Conservation (phyloP, 2,797 vertebrate genomes). For the Lerista edwardsae region DNA sequence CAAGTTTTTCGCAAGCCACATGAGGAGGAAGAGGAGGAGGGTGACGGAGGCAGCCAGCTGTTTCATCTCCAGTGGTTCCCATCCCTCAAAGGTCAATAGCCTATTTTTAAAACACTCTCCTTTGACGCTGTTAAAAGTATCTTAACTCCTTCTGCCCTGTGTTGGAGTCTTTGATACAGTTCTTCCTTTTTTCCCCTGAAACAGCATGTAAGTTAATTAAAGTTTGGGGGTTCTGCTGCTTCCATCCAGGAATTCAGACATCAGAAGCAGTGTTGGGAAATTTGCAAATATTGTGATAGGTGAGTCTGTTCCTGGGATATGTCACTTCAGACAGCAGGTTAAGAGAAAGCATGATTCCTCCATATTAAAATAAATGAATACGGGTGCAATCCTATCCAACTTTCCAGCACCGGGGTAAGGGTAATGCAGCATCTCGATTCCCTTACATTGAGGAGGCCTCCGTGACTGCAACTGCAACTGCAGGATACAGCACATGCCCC, state of each 20-base stretch:
- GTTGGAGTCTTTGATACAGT: background rate
- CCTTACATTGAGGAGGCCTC: no score
- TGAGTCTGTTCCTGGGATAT: background rate
- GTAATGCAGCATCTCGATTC: no score
- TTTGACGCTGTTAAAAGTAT: background rate
- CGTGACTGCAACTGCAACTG: no score
- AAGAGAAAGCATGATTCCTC: background rate
- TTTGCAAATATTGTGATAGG: no score
- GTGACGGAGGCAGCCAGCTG: slow-evolving; percentile 45
- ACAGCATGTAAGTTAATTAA: background rate
- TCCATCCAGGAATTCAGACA: background rate
- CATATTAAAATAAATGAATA: background rate
- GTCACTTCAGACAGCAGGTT: no score
- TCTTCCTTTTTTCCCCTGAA: background rate
- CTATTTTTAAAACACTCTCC: background rate
- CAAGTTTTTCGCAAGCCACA: slow-evolving; percentile 24
- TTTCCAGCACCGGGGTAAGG: no score
- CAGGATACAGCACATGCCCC: no score
- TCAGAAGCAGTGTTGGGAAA: background rate
- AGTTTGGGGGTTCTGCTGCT: fast-evolving
- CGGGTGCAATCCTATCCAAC: no score
- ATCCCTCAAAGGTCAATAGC: slow-evolving; percentile 25
- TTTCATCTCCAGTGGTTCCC: slow-evolving; percentile 30
- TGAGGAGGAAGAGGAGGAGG: slow-evolving; percentile 22
- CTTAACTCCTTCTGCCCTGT: slow-evolving; percentile 24